These are phyloP conservation scores for Trisateles emortualis DNA, from an alignment of 2,888 invertebrate genomes.

Conservation along the genomic window DNA sequence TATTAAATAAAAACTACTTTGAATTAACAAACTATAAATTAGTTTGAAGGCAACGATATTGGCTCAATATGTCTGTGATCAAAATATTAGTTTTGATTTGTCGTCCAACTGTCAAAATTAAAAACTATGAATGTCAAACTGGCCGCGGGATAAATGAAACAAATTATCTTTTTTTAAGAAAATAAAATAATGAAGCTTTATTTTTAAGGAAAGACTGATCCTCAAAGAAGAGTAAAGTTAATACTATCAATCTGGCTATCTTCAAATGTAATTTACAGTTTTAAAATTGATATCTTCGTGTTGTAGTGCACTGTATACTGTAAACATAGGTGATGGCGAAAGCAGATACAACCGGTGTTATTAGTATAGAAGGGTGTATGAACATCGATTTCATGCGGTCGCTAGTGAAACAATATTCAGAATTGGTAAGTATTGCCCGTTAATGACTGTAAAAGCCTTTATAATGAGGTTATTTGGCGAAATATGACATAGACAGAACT, in stretches of 20 bases:
- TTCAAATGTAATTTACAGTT: conserved; percentile 1
- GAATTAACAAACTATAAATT: too few species aligned
- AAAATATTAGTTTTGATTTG: too few species aligned
- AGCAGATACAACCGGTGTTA: conserved; percentile 63
- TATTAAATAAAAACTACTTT: too few species aligned
- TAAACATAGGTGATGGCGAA: conserved; percentile 60
- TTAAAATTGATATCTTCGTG: conserved; percentile 1
- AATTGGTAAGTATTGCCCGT: conserved; percentile 69
- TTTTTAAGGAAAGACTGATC: not conserved
- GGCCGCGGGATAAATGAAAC: conserved; percentile 42
- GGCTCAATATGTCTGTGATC: too few species aligned
- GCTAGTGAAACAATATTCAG: conserved; percentile 82
- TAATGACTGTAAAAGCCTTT: not conserved
- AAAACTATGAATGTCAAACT: conserved; percentile 13
- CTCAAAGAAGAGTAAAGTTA: not conserved
- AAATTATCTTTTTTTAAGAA: conserved; percentile 6
- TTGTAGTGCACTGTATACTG: conserved; percentile 13
- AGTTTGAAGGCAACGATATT: too few species aligned
- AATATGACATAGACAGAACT: too few species aligned
- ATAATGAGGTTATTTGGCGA: not conserved
- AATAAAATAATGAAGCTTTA: not conserved
- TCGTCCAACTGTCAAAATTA: not conserved
- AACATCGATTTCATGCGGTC: conserved; percentile 82
- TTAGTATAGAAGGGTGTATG: conserved; percentile 60
- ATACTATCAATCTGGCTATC: not conserved